Evolutionary conservation across 2,113 vertebrate species (phyloP), one percentile per base, ranked within the genome.

Genomic region (Ochotona curzoniae): DNA sequence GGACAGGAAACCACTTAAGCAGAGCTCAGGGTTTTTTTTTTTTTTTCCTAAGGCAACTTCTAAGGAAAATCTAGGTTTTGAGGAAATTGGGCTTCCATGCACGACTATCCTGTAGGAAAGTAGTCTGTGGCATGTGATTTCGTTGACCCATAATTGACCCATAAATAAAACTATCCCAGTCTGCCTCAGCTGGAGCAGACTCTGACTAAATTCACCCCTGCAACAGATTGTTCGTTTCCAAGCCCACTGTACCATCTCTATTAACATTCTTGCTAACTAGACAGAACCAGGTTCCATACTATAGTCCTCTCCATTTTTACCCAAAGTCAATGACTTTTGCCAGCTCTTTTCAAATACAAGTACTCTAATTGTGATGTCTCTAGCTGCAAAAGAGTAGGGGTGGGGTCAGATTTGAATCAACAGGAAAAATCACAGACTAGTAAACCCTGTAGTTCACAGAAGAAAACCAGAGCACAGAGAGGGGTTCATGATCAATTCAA

Each of bases 51-150:
- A 83, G 57, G 76, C 51, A 79, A 93, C 91, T 93, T 95, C 90
- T 95, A 96, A 96, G 89, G 44, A 87, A 96, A 97, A 89, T 66
- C 44, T 84, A 70, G 78, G 76, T 91, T 84, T 92, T 80, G 82
- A 96, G 78, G 89, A 95, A 95, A 94, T 21, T 63, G 69, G 51
- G 30, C 66, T 94, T 89, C 44, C 44, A 67, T 23, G 35, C 38
- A 76, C 26, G 57, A 66, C 66, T 64, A 44, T 89, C 76, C 63
- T 66, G 5, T 10, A 90, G 69, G 44, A 81, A 87, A 64, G 61
- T 12, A 57, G 38, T 82, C 67, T 7, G 5, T 26, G 20, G 60
- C 49, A 49, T 26, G 47, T 84, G 95, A 82, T 74, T 87, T 91
- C 93, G 84, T 0, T 78, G 86, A 87, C 87, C 89, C 75, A 67